phyloP scores from a whole-genome alignment of 2,888 invertebrate species.

The Folsomia manolachei region DNA sequence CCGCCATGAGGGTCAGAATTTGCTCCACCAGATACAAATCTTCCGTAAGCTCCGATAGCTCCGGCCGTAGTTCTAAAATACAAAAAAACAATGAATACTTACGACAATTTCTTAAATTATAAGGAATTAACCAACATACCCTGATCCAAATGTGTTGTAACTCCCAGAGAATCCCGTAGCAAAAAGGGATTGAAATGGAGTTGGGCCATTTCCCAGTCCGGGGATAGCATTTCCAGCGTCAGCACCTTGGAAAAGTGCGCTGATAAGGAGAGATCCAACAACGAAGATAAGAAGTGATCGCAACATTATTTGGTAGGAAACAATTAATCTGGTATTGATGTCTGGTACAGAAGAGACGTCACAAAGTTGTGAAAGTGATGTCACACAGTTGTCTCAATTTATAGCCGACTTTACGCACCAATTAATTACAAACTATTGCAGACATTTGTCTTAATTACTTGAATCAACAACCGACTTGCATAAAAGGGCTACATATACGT shows the following conservation, averaged over 20 bases:
- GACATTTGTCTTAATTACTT: not conserved
- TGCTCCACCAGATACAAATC: conserved; percentile 47
- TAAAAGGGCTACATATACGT: not conserved
- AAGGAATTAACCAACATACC: conserved; percentile 28
- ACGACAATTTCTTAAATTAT: too few species aligned
- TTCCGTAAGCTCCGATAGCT: conserved; percentile 47
- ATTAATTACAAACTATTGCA: too few species aligned
- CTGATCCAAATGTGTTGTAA: conserved; percentile 48
- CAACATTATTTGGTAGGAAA: not conserved
- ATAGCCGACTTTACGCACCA: not conserved
- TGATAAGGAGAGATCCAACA: not conserved
- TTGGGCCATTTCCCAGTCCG: conserved; percentile 41
- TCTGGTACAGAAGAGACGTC: not conserved
- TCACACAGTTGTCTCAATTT: not conserved
- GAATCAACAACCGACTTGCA: not conserved
- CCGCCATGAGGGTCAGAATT: conserved; percentile 33
- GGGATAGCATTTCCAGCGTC: conserved; percentile 39
- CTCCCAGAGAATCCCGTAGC: conserved; percentile 47
- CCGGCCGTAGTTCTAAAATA: conserved; percentile 45
- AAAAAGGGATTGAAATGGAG: conserved; percentile 46
- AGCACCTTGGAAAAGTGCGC: not conserved
- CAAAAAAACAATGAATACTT: conserved; percentile 1
- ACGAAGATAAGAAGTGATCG: too few species aligned
- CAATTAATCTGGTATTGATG: not conserved
- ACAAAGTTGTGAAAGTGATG: not conserved